Percentiles rank a stretch among this genome's conserved stretches.
phyloP scores from a whole-genome alignment of 1,140 invertebrate genomes.

The Drosophila carrolli region DNA sequence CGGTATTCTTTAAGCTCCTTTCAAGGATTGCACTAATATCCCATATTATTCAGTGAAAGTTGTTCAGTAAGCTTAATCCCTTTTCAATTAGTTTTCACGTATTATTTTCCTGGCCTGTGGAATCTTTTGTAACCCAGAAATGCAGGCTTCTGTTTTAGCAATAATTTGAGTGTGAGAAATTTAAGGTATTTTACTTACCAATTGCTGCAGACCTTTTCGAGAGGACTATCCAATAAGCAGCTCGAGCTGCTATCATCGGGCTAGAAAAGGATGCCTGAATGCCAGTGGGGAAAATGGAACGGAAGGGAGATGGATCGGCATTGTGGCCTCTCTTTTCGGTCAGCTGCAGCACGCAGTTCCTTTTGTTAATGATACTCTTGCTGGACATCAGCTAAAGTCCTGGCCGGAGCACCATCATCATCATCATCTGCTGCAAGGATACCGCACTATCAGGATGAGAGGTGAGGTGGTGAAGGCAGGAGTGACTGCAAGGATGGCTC shows the following conservation, averaged over 20 bases:
- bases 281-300: background rate
- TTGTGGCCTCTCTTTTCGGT: conserved; percentile 45
- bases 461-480: background rate
- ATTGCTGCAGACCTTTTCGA: conserved; percentile 37
- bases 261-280: conserved; percentile 17
- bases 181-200: conserved; percentile 40
- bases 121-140: background rate
- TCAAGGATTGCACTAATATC: background rate
- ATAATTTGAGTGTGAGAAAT: conserved; percentile 42
- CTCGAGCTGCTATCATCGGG: conserved; percentile 57
- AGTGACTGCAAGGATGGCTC: conserved; percentile 29
- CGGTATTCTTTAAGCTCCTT: too few relatives aligned
- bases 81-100: background rate
- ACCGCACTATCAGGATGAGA: conserved; percentile 26
- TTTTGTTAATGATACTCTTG: conserved; percentile 83
- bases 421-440: conserved; percentile 54
- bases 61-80: background rate
- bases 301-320: conserved; percentile 14
- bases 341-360: conserved; percentile 75
- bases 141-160: conserved; percentile 5
- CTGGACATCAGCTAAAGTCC: conserved; percentile 62
- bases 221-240: conserved; percentile 64
- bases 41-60: background rate
- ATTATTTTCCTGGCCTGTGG: too few relatives aligned
- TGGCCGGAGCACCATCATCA: conserved; percentile 29